phyloP scores from a whole-genome alignment of 2,113 vertebrate genomes.

The Coreoperca whiteheadi region DNA sequence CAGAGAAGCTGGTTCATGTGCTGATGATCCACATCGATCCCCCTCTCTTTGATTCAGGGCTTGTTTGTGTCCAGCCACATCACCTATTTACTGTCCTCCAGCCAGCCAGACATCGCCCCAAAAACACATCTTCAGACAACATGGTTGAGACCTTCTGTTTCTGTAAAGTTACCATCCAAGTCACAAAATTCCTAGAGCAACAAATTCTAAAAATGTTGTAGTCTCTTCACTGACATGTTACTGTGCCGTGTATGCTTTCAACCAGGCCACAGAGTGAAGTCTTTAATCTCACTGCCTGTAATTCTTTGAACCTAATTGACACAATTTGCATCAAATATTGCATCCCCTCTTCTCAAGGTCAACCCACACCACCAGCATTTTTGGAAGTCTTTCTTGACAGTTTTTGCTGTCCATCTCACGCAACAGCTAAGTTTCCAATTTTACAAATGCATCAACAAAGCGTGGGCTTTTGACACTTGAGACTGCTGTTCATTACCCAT shows the following conservation, averaged over 20 bases:
- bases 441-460: too few species aligned
- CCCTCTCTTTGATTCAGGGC: not conserved
- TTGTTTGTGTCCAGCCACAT: constrained; percentile 3
- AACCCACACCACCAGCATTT: not conserved
- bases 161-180: not conserved
- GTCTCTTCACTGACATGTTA: not conserved
- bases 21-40: constrained; percentile 23
- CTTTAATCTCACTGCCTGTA: not conserved
- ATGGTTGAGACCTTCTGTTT: not conserved
- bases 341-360: not conserved
- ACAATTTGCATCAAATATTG: not conserved
- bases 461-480: too few species aligned
- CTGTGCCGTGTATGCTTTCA: not conserved
- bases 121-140: not conserved
- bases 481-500: too few species aligned
- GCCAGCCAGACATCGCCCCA: not conserved
- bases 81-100: not conserved
- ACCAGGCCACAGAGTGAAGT: not conserved
- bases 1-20: not conserved
- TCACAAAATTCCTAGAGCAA: not conserved
- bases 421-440: not conserved
- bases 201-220: not conserved
- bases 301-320: not conserved
- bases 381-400: not conserved
- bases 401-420: not conserved